A percentile compares a stretch with the other conserved stretches of the same genome.
Conservation (phyloP, 2,113 vertebrate genomes). For the Tyrannus savana region DNA sequence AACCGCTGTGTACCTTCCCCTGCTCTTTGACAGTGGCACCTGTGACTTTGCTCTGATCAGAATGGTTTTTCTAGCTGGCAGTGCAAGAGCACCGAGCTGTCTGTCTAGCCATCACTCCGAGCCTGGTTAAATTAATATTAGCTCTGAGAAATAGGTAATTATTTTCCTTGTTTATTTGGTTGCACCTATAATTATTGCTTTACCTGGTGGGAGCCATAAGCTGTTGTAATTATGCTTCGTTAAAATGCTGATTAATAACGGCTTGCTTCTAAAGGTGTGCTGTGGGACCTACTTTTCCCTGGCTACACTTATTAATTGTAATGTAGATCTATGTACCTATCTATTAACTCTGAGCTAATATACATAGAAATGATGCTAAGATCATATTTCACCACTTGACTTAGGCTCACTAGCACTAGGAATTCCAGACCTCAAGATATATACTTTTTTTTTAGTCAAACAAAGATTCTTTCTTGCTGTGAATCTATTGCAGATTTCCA, state of each 20-base stretch:
- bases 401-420: background rate
- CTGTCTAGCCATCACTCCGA: conserved; percentile 53
- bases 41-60: background rate
- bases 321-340: conserved; percentile 66
- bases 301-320: conserved; percentile 62
- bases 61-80: background rate
- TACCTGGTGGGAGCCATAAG: conserved; percentile 75
- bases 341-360: conserved; percentile 63
- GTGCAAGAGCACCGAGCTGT: background rate
- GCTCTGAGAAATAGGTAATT: conserved; percentile 64
- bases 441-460: background rate
- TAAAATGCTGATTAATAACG: conserved; percentile 79
- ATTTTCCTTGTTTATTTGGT: conserved; percentile 72
- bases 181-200: conserved; percentile 73
- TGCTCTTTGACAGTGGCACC: background rate
- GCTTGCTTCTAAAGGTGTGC: conserved; percentile 56
- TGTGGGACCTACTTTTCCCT: conserved; percentile 54
- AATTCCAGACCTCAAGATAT: background rate
- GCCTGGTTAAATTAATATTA: conserved; percentile 73
- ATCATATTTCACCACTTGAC: conserved; percentile 27
- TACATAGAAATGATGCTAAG: conserved; percentile 35
- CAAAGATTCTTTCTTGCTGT: background rate
- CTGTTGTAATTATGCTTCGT: conserved; percentile 76
- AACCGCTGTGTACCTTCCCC: background rate
- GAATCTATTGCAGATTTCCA: background rate